A percentile compares a stretch with the other conserved stretches of the same genome.
phyloP scores from a whole-genome alignment of 2,797 vertebrate genomes.

The Bradypus variegatus region DNA sequence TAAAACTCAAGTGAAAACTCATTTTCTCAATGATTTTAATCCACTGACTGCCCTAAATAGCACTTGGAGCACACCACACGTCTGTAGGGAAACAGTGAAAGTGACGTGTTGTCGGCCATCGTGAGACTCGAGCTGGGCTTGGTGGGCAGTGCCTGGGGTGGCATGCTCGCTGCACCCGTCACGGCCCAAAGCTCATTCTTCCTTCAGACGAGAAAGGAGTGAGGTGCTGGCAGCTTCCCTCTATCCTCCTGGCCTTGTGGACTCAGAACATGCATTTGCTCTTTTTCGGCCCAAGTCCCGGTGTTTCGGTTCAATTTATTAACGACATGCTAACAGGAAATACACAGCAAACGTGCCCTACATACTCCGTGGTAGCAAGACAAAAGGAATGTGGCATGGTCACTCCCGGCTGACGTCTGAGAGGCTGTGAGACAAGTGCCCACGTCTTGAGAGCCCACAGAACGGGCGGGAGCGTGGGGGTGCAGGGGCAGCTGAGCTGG shows the following conservation, averaged over 20 bases:
- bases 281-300: neutral
- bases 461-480: accelerated
- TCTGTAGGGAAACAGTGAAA: no score
- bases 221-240: neutral
- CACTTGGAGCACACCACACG: neutral
- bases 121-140: neutral
- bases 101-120: accelerated
- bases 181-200: neutral
- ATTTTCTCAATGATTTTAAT: neutral
- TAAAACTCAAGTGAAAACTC: neutral
- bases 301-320: neutral
- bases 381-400: accelerated
- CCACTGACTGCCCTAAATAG: no score
- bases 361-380: no score
- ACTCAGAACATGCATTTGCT: neutral
- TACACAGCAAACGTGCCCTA: neutral
- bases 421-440: accelerated
- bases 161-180: accelerated
- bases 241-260: neutral
- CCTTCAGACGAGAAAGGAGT: neutral
- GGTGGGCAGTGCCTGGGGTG: no score
- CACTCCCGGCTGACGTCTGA: no score
- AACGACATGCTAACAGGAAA: neutral
- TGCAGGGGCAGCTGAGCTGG: accelerated
- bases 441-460: neutral